Conservation (phyloP, 2,888 invertebrate species). For the Lasioglossum pauxillum region DNA sequence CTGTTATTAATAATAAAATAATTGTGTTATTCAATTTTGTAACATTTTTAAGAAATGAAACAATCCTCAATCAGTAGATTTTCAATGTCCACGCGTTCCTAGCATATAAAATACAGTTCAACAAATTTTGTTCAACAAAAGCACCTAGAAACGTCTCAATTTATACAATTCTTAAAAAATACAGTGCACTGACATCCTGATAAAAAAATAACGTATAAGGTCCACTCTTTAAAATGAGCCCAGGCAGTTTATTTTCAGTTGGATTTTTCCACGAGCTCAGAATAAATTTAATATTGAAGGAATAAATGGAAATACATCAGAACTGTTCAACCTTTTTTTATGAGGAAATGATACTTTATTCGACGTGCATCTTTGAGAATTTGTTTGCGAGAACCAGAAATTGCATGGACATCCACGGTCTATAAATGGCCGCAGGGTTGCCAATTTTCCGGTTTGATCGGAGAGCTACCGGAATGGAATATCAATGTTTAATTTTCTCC, state of each 20-base stretch:
- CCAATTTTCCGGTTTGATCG: conserved; percentile 6
- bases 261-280: neutral
- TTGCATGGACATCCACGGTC: neutral
- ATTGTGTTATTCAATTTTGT: too few relatives aligned
- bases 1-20: too few relatives aligned
- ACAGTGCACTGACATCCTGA: too few relatives aligned
- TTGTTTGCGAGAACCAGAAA: neutral
- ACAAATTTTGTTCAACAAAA: too few relatives aligned
- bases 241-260: neutral
- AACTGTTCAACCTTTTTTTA: neutral
- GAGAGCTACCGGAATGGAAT: conserved; percentile 3
- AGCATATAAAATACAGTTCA: too few relatives aligned
- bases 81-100: too few relatives aligned
- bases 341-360: neutral
- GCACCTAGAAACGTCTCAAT: too few relatives aligned
- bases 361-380: neutral
- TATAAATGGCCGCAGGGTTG: neutral
- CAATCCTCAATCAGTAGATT: too few relatives aligned
- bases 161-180: too few relatives aligned
- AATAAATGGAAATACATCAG: neutral
- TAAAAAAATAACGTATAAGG: neutral
- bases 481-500: conserved; percentile 6
- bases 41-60: too few relatives aligned
- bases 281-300: too few relatives aligned
- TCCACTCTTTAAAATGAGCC: neutral